Evolutionary conservation across 1,140 invertebrate genomes (phyloP).

Genomic region (Panulirus ornatus): DNA sequence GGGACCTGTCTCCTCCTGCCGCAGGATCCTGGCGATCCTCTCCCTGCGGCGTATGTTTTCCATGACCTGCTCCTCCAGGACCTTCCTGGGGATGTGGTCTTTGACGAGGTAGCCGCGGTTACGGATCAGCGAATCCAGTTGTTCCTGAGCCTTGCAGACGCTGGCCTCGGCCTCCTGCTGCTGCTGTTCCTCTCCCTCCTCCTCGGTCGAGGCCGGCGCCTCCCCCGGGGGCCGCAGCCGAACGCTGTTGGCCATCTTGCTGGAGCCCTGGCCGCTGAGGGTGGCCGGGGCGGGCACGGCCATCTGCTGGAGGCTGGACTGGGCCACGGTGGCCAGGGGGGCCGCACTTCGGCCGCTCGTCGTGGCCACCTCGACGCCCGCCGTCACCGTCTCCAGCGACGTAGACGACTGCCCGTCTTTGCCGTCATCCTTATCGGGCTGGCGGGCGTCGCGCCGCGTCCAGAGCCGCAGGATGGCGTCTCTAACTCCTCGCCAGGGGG

Average conservation of each 20-base stretch:
- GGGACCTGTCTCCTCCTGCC: conserved; percentile 47
- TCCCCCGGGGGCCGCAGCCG: background rate
- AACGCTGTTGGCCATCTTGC: conserved; percentile 12
- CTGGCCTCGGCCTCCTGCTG: background rate
- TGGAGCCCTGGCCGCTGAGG: background rate
- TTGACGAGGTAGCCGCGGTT: conserved; percentile 70
- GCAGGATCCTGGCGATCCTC: conserved; percentile 68
- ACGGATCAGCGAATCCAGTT: conserved; percentile 63
- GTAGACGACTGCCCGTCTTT: conserved; percentile 7
- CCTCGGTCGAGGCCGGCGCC: background rate
- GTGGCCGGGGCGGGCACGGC: conserved; percentile 43
- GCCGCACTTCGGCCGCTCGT: background rate
- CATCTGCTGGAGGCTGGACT: background rate
- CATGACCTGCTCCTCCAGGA: conserved; percentile 72
- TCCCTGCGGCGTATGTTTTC: conserved; percentile 71
- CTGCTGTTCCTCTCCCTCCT: background rate
- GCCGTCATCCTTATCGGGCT: conserved; percentile 13
- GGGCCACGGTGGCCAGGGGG: conserved; percentile 18
- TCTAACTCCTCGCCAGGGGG: conserved; percentile 57
- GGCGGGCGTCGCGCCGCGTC: conserved; percentile 41
- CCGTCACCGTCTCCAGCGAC: conserved; percentile 34
- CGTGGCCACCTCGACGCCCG: conserved; percentile 32
- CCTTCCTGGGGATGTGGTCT: conserved; percentile 69
- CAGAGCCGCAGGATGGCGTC: conserved; percentile 64
- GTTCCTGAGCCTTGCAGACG: conserved; percentile 56